These are phyloP conservation scores for Sus cebifrons DNA, from an alignment of 2,797 vertebrate species.

Conservation along the genomic window DNA sequence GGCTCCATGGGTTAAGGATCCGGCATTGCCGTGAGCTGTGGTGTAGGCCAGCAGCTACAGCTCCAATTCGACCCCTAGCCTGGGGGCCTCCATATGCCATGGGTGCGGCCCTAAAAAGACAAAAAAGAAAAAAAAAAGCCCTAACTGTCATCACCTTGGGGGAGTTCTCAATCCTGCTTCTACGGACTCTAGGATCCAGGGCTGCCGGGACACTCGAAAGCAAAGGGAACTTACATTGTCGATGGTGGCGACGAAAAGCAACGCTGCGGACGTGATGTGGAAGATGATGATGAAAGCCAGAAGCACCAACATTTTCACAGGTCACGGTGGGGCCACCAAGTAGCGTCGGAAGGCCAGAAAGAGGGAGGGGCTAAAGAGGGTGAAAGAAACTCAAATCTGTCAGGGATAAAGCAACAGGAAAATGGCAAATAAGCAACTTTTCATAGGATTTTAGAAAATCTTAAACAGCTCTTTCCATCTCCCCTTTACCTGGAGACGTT, in stretches of 20 bases:
- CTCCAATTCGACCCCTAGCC: no score
- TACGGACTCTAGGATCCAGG: not conserved
- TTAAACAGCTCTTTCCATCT: not conserved
- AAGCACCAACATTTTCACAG: constrained; percentile 95
- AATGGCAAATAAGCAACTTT: not conserved
- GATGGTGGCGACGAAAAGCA: constrained; percentile 97
- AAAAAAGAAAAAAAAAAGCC: no score
- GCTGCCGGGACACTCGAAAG: accelerated
- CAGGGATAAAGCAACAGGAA: not conserved
- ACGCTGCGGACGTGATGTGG: constrained; percentile 94
- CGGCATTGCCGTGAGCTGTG: no score
- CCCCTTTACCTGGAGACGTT: not conserved
- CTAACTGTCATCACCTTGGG: not conserved
- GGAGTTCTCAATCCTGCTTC: not conserved
- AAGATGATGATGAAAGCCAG: constrained; percentile 97
- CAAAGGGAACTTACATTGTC: constrained; percentile 93
- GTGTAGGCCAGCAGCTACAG: no score
- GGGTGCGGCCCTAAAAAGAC: no score
- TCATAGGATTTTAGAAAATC: not conserved
- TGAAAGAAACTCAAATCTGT: not conserved
- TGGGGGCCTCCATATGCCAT: no score
- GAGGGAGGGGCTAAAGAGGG: constrained; percentile 77
- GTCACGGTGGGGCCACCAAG: not conserved
- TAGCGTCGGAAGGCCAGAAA: constrained; percentile 51
- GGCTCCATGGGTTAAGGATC: no score